Evolutionary conservation across 2,888 invertebrate genomes (phyloP).

Genomic region (Cataglyphis albicans): DNA sequence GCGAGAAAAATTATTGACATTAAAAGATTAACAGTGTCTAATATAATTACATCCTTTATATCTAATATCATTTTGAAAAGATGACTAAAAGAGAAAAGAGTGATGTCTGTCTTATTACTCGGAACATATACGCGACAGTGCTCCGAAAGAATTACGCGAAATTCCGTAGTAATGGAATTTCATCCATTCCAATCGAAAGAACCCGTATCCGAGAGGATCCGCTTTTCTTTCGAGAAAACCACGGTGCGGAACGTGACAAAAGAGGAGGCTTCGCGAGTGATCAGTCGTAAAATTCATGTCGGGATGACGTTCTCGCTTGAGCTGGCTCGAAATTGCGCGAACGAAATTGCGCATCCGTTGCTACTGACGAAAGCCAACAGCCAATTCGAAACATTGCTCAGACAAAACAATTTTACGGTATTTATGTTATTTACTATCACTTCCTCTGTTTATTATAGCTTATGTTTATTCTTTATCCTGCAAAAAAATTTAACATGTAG

Average conservation of each 20-base stretch:
- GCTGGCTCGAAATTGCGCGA: constrained; percentile 66
- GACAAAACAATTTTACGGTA: constrained; percentile 50
- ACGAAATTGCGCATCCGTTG: constrained; percentile 65
- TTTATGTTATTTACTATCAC: constrained; percentile 3
- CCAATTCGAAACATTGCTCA: constrained; percentile 34
- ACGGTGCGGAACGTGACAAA: constrained; percentile 57
- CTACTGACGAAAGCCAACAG: constrained; percentile 44
- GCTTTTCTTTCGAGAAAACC: constrained; percentile 55
- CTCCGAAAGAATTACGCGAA: constrained; percentile 50
- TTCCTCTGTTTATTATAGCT: constrained; percentile 6
- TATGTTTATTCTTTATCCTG: not conserved
- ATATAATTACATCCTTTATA: not conserved
- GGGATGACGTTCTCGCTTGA: constrained; percentile 57
- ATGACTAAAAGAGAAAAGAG: constrained; percentile 21
- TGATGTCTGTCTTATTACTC: constrained; percentile 6
- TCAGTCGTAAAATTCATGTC: constrained; percentile 72
- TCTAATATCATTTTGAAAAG: constrained; percentile 21
- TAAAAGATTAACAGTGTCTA: constrained; percentile 37
- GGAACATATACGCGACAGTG: constrained; percentile 31
- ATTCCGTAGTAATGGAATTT: constrained; percentile 54
- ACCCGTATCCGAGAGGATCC: constrained; percentile 46
- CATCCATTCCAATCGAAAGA: constrained; percentile 53
- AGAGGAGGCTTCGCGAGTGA: constrained; percentile 62
- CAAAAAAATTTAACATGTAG: not conserved
- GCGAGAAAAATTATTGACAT: not conserved